Base-by-base conservation (phyloP, 2,888 invertebrate species). In the Baccha elongata region DNA sequence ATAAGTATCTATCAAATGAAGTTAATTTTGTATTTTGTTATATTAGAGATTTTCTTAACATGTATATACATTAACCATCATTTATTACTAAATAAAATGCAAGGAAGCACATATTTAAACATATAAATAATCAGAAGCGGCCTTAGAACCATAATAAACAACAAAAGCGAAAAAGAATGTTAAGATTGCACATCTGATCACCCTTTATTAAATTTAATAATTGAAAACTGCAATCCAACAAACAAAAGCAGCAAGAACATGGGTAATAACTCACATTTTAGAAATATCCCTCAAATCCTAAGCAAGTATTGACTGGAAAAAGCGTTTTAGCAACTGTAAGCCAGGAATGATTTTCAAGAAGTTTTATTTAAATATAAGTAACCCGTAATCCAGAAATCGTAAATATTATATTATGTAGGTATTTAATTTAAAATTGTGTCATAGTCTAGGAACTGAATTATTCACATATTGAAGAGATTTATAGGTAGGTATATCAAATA, bases 181-280 rank as follows among this genome's bases (percentile, higher is more conserved):
- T 17, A 52, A 32, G 8, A 19, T 19, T 3, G 8, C 11, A 19
- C 29, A 8, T 50, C 26, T 26, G 5, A 6, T 6, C 1, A 52
- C 32, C 3, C 19, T 32, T 29, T 32, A 52, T 6, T n/a, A 1
- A 52, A 35, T n/a, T 13, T 7, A 35, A 37, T 35, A 53, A 37
- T 21, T 19, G 1, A 37, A 53, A 37, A 37, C 1, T 1, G 17
- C 15, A 29, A 17, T 17, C 17, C 29, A n/a, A 19, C 3, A 52
- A 52, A 32, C 15, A 37, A 53, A 53, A 40, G 58, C 58, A 58
- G 13, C 23, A 21, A 53, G 8, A 35, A 35, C 19, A 53, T 21
- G 3, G 3, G n/a, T n/a, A n/a, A 19, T 3, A 37, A 53, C 53
- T 53, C 53, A 53, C 53, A 35, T 7, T 53, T 53, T 35, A 0